Base-by-base conservation (phyloP, 2,888 invertebrate genomes). In the Cepaea hortensis region DNA sequence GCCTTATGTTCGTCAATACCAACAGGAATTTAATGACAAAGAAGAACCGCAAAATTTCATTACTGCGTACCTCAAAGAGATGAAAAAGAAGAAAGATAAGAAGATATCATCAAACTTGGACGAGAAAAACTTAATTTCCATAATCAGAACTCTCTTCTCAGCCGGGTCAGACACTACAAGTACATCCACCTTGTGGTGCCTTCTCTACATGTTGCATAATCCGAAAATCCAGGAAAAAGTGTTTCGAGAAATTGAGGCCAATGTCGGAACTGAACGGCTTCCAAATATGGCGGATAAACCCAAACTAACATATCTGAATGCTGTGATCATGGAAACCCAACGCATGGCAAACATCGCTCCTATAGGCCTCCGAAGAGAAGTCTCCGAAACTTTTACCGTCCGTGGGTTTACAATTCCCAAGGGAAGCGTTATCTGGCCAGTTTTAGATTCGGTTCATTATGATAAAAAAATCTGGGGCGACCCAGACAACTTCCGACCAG, bases 141-240 rank as follows among this genome's bases (percentile, higher is more conserved):
- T 73, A 18, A 73, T 83, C 5, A 83, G 46, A 35, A 61, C 73
- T 23, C 35, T 83, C 2, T 83, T 83, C n/a, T 6, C 35, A 9
- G 73, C 35, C 20, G 84, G 84, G 15, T 87, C 90, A 92, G 97
- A 97, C 91, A 97, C 97, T 3, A 97, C 97, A 0, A 96, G 97
- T n/a, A 97, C 97, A 35, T 97, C 97, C 3, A 97, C 97, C 89
- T 97, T 97, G 93, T 98, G 97, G 95, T 96, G 97, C 88, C 95
- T 98, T 6, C 97, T 97, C 89, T 95, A 97, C 91, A 96, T 98
- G 93, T 97, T 97, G 13, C 95, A 96, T 79, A 96, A 98, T 92
- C 96, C 96, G 72, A 95, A 97, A 20, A 96, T 88, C 11, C 88
- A 88, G 70, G 84, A 85, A 18, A 86, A 81, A 46, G 70, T 85